phyloP scores from a whole-genome alignment of 2,888 invertebrate genomes.

The Crioceris asparagi region DNA sequence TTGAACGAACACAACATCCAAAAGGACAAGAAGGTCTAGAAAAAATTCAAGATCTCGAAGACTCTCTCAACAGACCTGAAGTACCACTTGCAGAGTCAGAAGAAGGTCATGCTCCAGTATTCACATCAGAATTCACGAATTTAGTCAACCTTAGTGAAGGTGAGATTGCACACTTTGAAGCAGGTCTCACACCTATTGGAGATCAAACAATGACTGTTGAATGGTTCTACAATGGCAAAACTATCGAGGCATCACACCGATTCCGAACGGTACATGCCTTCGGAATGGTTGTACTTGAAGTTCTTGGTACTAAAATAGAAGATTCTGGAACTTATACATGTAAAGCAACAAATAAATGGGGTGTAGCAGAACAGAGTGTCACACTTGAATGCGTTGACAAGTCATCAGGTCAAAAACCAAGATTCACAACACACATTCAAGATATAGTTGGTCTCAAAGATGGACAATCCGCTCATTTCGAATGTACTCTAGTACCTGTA shows the following conservation, averaged over 20 bases:
- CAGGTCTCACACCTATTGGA: constrained; percentile 85
- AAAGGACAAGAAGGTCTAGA: constrained; percentile 89
- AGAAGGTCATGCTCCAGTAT: constrained; percentile 75
- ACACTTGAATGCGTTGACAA: constrained; percentile 74
- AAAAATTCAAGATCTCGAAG: constrained; percentile 84
- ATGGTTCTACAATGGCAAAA: constrained; percentile 91
- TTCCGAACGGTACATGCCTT: constrained; percentile 92
- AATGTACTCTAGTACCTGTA: constrained; percentile 86
- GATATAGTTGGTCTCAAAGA: constrained; percentile 77
- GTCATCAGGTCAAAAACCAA: constrained; percentile 75
- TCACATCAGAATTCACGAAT: constrained; percentile 78
- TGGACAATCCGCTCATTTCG: constrained; percentile 89
- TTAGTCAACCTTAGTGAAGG: constrained; percentile 81
- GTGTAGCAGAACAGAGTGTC: constrained; percentile 76
- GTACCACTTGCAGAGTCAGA: constrained; percentile 59
- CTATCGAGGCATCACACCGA: constrained; percentile 79
- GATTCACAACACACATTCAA: constrained; percentile 80
- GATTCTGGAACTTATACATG: constrained; percentile 88
- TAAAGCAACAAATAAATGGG: constrained; percentile 82
- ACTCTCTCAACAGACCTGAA: constrained; percentile 65
- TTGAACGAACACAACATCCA: constrained; percentile 86
- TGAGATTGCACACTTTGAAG: constrained; percentile 96
- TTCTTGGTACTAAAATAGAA: constrained; percentile 84
- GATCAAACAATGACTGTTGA: constrained; percentile 91
- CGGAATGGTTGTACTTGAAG: constrained; percentile 94